Evolutionary conservation across 1,140 invertebrate species (phyloP), one percentile per base, ranked within the genome.

Genomic region (Drosophila funebris): DNA sequence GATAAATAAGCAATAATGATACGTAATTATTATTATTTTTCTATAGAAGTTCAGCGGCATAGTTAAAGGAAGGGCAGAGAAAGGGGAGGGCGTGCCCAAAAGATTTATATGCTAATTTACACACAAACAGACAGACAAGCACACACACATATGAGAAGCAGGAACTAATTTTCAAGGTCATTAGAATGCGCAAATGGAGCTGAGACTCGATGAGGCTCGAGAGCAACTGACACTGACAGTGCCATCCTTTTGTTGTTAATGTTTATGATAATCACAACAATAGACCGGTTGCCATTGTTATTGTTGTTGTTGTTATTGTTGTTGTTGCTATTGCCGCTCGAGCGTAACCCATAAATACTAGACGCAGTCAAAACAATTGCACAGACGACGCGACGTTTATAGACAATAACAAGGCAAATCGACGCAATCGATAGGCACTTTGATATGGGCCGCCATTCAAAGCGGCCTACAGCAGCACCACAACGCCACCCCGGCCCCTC

Each of bases 91-190:
- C 41, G 73, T 60, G 54, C 18, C 11, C 31, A 27, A 31, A 52
- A 73, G 78, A 80, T 80, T 80, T 69, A 73, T 77, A 81, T 64
- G 48, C 57, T 41, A 48, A 37, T 16, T 29, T 48, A 62, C 48
- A 64, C 29, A 50, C 53, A 56, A 6, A 44, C 37, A 54, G 24
- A 31, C 44, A 11, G n/a, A n/a, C n/a, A n/a, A n/a, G n/a, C 16
- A 27, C 52, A 56, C 27, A 48, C 37, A 5, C 4, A 48, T 22
- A 31, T 13, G 29, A 36, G 14, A 31, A 53, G 67, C 83, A 90
- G 87, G 88, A 90, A 90, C 87, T 88, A 90, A 90, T 90, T 90
- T 90, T 90, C 87, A 90, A 90, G 87, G 87, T 90, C 87, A 90
- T 90, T 90, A 87, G 88, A 90, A 87, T 75, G 66, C 46, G 63